These are phyloP conservation scores for Drosophila mayri DNA, from an alignment of 1,140 invertebrate genomes.

Conservation along the genomic window DNA sequence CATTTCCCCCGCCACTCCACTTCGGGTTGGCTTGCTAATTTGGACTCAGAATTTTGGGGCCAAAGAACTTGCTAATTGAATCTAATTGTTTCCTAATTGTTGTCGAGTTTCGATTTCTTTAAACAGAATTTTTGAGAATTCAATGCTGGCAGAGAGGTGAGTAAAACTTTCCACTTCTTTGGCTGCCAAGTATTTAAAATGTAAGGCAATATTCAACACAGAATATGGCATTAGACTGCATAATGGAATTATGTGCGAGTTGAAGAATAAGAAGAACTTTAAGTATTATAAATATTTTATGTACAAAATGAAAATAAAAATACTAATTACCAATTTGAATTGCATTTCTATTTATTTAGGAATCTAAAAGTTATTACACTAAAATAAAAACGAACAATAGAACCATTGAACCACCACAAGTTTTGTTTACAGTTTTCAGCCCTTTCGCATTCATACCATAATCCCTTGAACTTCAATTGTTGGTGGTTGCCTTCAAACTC, in stretches of 20 bases:
- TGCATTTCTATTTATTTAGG: neutral
- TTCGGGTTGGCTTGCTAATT: constrained; percentile 45
- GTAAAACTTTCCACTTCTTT: constrained; percentile 24
- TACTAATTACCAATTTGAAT: neutral
- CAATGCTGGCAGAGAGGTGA: neutral
- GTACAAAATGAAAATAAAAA: neutral
- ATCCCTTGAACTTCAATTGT: constrained; percentile 12
- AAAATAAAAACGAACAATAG: neutral
- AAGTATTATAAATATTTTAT: neutral
- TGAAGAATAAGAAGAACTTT: neutral
- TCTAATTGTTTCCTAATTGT: constrained; percentile 54
- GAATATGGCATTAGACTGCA: neutral
- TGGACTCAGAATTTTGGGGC: constrained; percentile 34
- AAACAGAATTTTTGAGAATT: constrained; percentile 14
- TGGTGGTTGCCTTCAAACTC: neutral
- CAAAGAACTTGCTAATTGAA: constrained; percentile 66
- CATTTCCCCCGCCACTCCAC: neutral
- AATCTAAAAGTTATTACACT: too few species aligned
- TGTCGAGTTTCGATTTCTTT: constrained; percentile 66
- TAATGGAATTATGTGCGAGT: neutral
- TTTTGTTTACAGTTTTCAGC: constrained; percentile 1
- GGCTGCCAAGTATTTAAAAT: neutral
- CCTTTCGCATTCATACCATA: neutral
- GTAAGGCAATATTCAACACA: neutral
- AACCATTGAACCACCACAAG: neutral